Evolutionary conservation across 2,797 vertebrate genomes (phyloP).

Genomic region (Tokudaia tokunoshimensis): DNA sequence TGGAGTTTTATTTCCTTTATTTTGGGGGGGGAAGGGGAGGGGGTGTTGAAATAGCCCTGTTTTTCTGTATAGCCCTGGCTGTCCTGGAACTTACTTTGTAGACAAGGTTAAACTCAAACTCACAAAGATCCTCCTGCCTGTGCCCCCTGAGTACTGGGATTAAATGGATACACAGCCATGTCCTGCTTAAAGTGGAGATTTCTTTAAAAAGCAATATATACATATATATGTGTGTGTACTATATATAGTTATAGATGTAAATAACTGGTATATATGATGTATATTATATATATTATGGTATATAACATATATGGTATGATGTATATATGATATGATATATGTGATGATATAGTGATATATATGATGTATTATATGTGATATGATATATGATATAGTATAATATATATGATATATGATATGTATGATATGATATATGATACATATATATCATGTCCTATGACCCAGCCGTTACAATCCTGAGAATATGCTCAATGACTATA

Average conservation of each 20-base stretch:
- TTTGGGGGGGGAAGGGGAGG: too few species aligned
- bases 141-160: neutral
- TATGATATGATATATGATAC: neutral
- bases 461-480: neutral
- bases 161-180: neutral
- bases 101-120: neutral
- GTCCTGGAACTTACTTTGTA: neutral
- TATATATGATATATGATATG: too few species aligned
- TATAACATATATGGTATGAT: too few species aligned
- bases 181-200: neutral
- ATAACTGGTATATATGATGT: neutral
- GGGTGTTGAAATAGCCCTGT: neutral
- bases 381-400: too few species aligned
- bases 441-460: neutral
- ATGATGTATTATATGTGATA: too few species aligned
- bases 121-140: neutral
- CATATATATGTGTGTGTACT: neutral
- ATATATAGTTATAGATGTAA: neutral
- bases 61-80: neutral
- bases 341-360: too few species aligned
- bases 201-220: neutral
- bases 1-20: neutral
- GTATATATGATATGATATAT: too few species aligned
- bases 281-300: too few species aligned
- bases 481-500: neutral